These are phyloP conservation scores for Dermochelys coriacea DNA, from an alignment of 2,797 vertebrate species.

Conservation along the genomic window DNA sequence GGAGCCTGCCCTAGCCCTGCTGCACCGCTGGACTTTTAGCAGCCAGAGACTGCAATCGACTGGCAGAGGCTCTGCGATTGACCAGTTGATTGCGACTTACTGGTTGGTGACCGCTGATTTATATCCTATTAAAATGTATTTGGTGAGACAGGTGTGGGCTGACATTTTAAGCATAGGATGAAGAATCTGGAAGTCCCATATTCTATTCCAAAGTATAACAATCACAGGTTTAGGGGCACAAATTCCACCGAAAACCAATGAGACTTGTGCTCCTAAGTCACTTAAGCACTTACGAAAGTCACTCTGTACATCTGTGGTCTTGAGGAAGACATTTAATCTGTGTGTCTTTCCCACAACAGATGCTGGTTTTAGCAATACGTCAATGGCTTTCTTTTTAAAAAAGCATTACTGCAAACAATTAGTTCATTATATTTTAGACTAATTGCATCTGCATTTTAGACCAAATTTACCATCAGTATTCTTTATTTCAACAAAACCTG, in stretches of 20 bases:
- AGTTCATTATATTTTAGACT: conserved; percentile 39
- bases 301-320: background rate
- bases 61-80: too few species aligned
- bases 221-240: background rate
- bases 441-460: conserved; percentile 35
- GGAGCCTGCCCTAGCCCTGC: too few species aligned
- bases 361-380: background rate
- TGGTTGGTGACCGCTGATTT: too few species aligned
- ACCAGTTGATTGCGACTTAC: too few species aligned
- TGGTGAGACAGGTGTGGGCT: background rate
- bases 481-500: conserved; percentile 57
- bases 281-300: background rate
- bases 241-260: background rate
- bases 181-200: background rate
- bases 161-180: background rate
- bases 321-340: background rate
- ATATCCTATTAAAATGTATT: background rate
- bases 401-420: conserved; percentile 60
- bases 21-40: too few species aligned
- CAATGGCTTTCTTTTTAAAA: background rate
- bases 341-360: background rate
- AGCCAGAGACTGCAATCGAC: too few species aligned
- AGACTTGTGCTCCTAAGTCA: background rate
- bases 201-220: background rate
- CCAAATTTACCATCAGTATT: conserved; percentile 35